A percentile compares a stretch with the other conserved stretches of the same genome.
These are phyloP conservation scores for Lepilemur ruficaudatus DNA, from an alignment of 2,797 vertebrate species.

Conservation along the genomic window DNA sequence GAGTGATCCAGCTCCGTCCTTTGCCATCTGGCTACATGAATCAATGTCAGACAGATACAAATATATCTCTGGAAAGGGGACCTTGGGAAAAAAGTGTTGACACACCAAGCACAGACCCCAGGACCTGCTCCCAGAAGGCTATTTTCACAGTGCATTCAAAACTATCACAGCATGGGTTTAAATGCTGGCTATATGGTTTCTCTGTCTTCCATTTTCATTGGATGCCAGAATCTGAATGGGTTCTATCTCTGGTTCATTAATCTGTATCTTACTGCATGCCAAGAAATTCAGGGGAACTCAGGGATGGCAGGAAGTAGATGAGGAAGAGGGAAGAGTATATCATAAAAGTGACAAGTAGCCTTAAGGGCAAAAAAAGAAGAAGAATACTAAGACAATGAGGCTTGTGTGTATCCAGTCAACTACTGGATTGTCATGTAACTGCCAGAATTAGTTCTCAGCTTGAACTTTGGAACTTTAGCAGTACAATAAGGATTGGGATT, in stretches of 20 bases:
- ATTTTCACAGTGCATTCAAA: constrained; percentile 44
- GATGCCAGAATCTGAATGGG: neutral
- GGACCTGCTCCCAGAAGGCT: constrained; percentile 57
- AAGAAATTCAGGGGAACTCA: constrained; percentile 12
- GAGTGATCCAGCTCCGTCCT: constrained; percentile 84
- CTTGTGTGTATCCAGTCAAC: neutral
- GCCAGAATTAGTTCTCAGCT: neutral
- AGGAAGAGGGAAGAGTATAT: neutral
- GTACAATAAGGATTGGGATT: neutral
- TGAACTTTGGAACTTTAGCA: neutral
- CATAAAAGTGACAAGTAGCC: neutral
- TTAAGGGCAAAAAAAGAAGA: neutral
- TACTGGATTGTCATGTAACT: neutral
- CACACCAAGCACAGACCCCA: constrained; percentile 54
- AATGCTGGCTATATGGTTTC: neutral
- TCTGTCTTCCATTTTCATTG: neutral
- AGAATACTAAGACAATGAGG: neutral
- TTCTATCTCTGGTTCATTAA: neutral
- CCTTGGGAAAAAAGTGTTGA: constrained; percentile 79
- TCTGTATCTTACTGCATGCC: constrained; percentile 2
- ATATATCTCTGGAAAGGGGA: constrained; percentile 86
- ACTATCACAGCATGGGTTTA: neutral
- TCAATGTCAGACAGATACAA: constrained; percentile 88
- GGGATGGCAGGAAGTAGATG: neutral
- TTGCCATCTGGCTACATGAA: constrained; percentile 92